phyloP scores from a whole-genome alignment of 2,888 invertebrate genomes.

The Biston stratarius region DNA sequence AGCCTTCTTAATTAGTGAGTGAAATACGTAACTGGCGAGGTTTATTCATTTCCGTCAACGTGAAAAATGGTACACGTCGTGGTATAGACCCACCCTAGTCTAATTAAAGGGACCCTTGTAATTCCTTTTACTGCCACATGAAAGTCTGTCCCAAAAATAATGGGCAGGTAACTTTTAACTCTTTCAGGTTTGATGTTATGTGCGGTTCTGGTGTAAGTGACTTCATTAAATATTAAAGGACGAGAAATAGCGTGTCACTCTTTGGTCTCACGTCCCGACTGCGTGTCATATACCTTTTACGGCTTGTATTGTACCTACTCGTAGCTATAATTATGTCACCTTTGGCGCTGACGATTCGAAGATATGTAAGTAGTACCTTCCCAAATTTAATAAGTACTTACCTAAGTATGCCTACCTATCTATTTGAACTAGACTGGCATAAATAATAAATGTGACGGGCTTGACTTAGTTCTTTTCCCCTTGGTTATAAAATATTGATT shows the following conservation, averaged over 20 bases:
- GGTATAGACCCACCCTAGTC: slow-evolving; percentile 26
- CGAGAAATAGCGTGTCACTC: slow-evolving; percentile 20
- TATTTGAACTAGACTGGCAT: not conserved
- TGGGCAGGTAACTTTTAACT: slow-evolving; percentile 41
- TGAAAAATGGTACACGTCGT: slow-evolving; percentile 34
- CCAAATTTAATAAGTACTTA: not conserved
- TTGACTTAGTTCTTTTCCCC: not conserved
- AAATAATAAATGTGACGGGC: slow-evolving; percentile 6
- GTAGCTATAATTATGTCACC: no score
- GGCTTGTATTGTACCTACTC: slow-evolving; percentile 4
- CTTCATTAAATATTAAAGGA: slow-evolving; percentile 34
- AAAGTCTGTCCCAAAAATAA: slow-evolving; percentile 41
- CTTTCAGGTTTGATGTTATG: slow-evolving; percentile 27
- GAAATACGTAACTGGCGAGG: slow-evolving; percentile 5
- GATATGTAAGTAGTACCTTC: not conserved
- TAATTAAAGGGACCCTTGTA: slow-evolving; percentile 43
- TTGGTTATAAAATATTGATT: slow-evolving; percentile 28
- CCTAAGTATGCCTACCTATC: not conserved
- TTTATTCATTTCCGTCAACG: slow-evolving; percentile 23
- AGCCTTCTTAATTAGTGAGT: slow-evolving; percentile 34
- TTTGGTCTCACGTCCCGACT: slow-evolving; percentile 4
- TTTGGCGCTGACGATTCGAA: no score
- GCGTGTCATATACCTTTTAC: slow-evolving; percentile 1
- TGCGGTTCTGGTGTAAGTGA: slow-evolving; percentile 21
- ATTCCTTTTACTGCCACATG: slow-evolving; percentile 42